phyloP scores from a whole-genome alignment of 2,888 invertebrate genomes.

The Habroteleia sp. region DNA sequence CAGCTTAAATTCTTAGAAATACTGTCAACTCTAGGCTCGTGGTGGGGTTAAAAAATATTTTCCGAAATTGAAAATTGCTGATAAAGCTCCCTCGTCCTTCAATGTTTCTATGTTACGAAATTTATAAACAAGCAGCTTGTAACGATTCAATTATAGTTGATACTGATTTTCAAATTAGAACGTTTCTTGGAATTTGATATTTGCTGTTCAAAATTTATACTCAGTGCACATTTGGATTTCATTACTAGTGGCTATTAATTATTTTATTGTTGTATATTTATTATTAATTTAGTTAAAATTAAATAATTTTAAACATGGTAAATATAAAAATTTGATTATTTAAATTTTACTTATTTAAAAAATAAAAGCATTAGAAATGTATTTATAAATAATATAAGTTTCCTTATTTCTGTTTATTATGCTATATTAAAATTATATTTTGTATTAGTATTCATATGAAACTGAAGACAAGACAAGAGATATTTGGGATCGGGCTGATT shows the following conservation, averaged over 20 bases:
- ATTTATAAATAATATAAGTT: no score
- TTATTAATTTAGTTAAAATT: slow-evolving; percentile 1
- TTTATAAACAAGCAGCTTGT: slow-evolving; percentile 25
- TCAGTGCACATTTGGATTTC: no score
- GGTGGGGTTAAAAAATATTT: slow-evolving; percentile 44
- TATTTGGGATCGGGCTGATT: slow-evolving; percentile 15
- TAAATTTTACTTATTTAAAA: no score
- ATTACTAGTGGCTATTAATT: no score
- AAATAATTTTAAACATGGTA: no score
- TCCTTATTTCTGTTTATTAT: background rate
- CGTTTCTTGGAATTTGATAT: background rate
- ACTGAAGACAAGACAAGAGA: slow-evolving; percentile 14
- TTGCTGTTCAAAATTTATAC: background rate
- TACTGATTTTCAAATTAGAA: no score
- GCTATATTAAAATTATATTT: background rate
- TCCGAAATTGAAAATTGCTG: slow-evolving; percentile 6
- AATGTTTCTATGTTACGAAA: slow-evolving; percentile 28
- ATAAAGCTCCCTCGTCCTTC: slow-evolving; percentile 33
- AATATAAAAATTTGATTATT: no score
- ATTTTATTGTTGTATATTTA: no score
- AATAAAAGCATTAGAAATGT: no score
- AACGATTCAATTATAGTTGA: background rate
- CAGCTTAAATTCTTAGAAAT: slow-evolving; percentile 16
- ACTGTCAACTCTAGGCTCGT: background rate
- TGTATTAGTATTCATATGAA: slow-evolving; percentile 31